These are phyloP conservation scores for Dolomedes plantarius DNA, from an alignment of 2,888 invertebrate genomes.

Conservation along the genomic window DNA sequence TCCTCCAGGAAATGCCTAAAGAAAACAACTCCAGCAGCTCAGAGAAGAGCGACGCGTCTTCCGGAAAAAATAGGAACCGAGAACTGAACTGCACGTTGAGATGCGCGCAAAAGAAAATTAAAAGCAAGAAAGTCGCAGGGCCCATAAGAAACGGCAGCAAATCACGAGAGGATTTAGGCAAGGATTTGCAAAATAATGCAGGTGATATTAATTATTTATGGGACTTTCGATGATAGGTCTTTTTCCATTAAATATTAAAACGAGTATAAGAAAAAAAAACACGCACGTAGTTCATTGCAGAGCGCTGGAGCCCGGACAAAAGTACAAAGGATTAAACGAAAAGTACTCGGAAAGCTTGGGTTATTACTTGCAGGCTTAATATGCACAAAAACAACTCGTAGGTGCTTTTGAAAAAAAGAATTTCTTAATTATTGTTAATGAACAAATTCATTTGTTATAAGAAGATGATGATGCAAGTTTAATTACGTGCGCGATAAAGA, in stretches of 20 bases:
- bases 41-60: no score
- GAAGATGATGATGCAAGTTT: slow-evolving; percentile 69
- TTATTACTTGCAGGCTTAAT: slow-evolving; percentile 65
- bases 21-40: no score
- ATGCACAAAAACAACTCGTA: slow-evolving; percentile 47
- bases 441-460: slow-evolving; percentile 65
- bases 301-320: slow-evolving; percentile 22
- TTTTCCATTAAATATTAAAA: slow-evolving; percentile 71
- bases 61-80: no score
- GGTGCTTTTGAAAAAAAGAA: slow-evolving; percentile 26
- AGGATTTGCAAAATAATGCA: slow-evolving; percentile 68
- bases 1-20: no score
- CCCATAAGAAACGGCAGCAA: slow-evolving; percentile 31
- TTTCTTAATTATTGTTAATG: slow-evolving; percentile 71
- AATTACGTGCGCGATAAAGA: slow-evolving; percentile 52
- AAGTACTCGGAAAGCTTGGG: slow-evolving; percentile 44
- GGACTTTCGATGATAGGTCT: slow-evolving; percentile 65
- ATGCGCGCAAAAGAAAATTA: slow-evolving; percentile 54
- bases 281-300: background rate
- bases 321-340: slow-evolving; percentile 51
- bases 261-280: slow-evolving; percentile 23
- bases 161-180: slow-evolving; percentile 48
- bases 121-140: slow-evolving; percentile 13
- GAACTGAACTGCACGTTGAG: no score
- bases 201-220: slow-evolving; percentile 66